A percentile compares a stretch with the other conserved stretches of the same genome.
Evolutionary conservation across 2,797 vertebrate genomes (phyloP).

Genomic region (Choloepus didactylus): DNA sequence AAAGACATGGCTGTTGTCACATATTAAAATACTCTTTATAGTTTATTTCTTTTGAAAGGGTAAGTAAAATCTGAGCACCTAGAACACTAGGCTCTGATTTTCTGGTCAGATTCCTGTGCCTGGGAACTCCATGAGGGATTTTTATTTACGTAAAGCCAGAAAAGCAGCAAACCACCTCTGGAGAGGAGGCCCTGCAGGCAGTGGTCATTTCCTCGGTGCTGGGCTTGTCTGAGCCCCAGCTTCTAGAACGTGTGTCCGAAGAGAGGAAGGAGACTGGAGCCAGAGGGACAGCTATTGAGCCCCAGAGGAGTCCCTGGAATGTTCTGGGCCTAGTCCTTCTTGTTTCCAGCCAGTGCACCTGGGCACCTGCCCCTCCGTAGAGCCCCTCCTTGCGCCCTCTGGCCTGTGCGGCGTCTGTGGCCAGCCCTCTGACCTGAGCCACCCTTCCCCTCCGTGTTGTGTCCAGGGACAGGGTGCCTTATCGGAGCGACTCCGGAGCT

Average conservation of each 20-base stretch:
- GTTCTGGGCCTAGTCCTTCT: not conserved
- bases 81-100: conserved; percentile 44
- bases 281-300: not conserved
- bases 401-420: not conserved
- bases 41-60: conserved; percentile 41
- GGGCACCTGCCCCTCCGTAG: not conserved
- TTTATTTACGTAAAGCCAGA: not conserved
- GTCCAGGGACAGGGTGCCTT: conserved; percentile 96
- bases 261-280: not conserved
- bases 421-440: conserved; percentile 24
- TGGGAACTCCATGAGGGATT: not conserved
- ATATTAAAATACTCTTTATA: not conserved
- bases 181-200: not conserved
- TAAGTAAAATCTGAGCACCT: not conserved
- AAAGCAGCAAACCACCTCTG: not conserved
- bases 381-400: too few relatives aligned
- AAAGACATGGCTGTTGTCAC: not conserved
- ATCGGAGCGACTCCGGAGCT: conserved; percentile 97
- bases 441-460: conserved; percentile 62
- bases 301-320: not conserved
- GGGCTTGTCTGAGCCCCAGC: not conserved
- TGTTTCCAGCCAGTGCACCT: not conserved
- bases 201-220: accelerated
- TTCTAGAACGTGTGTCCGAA: not conserved
- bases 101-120: not conserved